These are phyloP conservation scores for Lithodes maja DNA, from an alignment of 2,888 invertebrate genomes.

Conservation along the genomic window DNA sequence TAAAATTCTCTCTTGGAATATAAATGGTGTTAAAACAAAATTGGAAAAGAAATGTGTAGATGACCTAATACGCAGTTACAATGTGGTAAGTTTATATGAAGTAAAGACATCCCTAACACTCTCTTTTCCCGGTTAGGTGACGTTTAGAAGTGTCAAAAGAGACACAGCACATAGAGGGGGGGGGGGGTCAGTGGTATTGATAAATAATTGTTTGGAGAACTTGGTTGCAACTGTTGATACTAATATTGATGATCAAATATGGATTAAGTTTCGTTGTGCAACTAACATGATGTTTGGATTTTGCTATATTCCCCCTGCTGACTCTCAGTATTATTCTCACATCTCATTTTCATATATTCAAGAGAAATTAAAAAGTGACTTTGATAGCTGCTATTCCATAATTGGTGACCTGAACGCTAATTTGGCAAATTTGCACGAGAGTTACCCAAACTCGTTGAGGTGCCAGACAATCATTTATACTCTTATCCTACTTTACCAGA, in stretches of 20 bases:
- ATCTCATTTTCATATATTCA: neutral
- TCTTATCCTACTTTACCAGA: constrained; percentile 12
- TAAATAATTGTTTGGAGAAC: constrained; percentile 3
- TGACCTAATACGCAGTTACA: neutral
- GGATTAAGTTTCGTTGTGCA: constrained; percentile 13
- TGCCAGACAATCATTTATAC: neutral
- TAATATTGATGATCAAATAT: constrained; percentile 3
- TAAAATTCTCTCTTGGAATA: constrained; percentile 28
- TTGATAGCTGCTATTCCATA: neutral
- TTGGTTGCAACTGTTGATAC: neutral
- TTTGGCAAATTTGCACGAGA: neutral
- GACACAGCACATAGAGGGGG: neutral
- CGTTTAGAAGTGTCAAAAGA: neutral
- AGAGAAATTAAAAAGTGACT: neutral
- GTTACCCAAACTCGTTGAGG: neutral
- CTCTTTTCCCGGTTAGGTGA: constrained; percentile 22
- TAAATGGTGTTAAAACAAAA: constrained; percentile 21
- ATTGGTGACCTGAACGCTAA: constrained; percentile 30
- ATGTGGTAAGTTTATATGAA: constrained; percentile 14
- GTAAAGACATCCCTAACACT: constrained; percentile 18
- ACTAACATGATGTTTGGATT: neutral
- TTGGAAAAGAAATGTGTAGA: constrained; percentile 16
- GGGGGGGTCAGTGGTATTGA: neutral
- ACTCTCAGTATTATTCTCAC: constrained; percentile 1
- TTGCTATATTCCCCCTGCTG: constrained; percentile 8